Evolutionary conservation across 2,113 vertebrate species (phyloP).

Genomic region (Equus quagga): DNA sequence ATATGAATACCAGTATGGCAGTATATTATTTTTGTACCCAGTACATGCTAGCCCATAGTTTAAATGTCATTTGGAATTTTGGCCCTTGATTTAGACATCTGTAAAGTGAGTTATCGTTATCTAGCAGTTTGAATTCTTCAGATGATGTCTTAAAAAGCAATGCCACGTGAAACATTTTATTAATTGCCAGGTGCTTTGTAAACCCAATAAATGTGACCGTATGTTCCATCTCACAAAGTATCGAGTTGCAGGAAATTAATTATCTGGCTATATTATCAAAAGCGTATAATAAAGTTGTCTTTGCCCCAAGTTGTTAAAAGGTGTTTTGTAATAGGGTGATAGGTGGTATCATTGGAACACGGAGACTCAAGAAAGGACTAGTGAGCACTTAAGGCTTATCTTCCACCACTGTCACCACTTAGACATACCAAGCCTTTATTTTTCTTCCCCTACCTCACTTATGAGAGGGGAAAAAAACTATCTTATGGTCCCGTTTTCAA

Average conservation of each 20-base stretch:
- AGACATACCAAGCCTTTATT: neutral
- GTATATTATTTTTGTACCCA: conserved; percentile 51
- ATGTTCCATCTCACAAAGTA: neutral
- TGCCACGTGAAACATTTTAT: conserved; percentile 25
- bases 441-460: neutral
- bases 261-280: neutral
- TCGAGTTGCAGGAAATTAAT: conserved; percentile 30
- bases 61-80: conserved; percentile 40
- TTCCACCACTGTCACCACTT: neutral
- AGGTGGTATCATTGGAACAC: neutral
- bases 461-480: neutral
- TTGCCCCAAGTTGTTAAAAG: neutral
- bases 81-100: conserved; percentile 46
- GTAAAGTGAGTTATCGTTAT: neutral
- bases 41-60: neutral
- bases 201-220: neutral
- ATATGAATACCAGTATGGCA: conserved; percentile 82
- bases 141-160: conserved; percentile 4
- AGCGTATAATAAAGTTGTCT: neutral
- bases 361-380: neutral
- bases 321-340: neutral
- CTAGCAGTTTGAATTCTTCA: neutral
- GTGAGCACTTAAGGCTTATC: neutral
- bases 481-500: neutral
- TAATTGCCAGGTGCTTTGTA: conserved; percentile 20